phyloP scores from a whole-genome alignment of 2,113 vertebrate species.

The Gymnobelideus leadbeateri region DNA sequence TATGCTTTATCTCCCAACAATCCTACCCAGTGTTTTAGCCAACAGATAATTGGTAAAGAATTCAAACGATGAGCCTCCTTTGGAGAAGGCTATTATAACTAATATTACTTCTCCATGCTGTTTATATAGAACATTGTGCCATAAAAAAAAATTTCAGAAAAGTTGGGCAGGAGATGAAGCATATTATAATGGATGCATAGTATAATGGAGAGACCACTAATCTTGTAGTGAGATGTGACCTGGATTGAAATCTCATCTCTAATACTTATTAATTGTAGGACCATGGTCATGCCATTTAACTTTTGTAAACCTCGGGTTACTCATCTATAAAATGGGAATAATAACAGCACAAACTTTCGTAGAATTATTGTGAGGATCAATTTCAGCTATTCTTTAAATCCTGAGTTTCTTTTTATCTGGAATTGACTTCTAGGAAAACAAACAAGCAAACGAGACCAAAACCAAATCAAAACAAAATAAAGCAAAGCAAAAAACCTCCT shows the following conservation, averaged over 20 bases:
- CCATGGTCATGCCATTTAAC: background rate
- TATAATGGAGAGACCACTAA: background rate
- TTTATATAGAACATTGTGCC: background rate
- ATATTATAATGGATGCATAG: background rate
- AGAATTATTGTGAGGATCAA: background rate
- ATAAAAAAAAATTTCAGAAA: background rate
- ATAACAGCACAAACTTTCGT: background rate
- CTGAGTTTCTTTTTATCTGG: background rate
- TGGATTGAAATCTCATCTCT: background rate
- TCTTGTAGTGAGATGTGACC: background rate
- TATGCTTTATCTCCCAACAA: background rate
- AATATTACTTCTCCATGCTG: background rate
- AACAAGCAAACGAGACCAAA: too few species aligned
- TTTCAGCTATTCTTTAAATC: background rate
- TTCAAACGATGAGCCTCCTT: background rate
- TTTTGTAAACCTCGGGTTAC: background rate
- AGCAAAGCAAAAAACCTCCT: too few species aligned
- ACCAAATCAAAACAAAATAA: too few species aligned
- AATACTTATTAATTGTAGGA: background rate
- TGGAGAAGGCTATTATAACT: background rate
- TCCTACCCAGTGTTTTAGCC: background rate
- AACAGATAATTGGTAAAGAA: background rate
- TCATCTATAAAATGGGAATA: background rate
- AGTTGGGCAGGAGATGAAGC: background rate
- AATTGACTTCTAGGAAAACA: background rate